Evolutionary conservation across 2,797 vertebrate genomes (phyloP).

Genomic region (Dipus sagitta): DNA sequence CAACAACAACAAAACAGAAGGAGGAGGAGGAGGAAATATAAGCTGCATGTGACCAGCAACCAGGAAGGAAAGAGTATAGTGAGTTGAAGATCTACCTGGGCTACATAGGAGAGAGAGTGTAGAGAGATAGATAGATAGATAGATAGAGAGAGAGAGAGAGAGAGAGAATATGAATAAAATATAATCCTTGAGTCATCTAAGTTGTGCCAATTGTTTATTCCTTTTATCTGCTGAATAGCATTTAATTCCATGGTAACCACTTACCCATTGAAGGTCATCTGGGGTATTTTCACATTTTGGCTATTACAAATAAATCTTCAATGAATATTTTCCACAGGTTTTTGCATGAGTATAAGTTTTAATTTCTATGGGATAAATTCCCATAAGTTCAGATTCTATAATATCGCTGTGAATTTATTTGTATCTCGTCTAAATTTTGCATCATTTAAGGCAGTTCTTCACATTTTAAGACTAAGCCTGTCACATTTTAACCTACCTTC

Average conservation of each 20-base stretch:
- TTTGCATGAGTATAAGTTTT: not conserved
- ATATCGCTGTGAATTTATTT: not conserved
- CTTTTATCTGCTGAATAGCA: slow-evolving; percentile 1
- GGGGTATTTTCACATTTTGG: not conserved
- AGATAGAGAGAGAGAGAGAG: too few relatives aligned
- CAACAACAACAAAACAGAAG: too few relatives aligned
- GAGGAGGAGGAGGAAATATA: too few relatives aligned
- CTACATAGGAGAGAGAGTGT: not conserved
- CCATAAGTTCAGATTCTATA: not conserved
- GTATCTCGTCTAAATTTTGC: not conserved
- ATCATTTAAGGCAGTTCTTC: not conserved
- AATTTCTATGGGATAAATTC: not conserved
- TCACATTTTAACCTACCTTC: not conserved
- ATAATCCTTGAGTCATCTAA: not conserved
- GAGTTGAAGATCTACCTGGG: not conserved
- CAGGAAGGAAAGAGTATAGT: not conserved
- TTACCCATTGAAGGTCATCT: not conserved
- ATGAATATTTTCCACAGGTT: not conserved
- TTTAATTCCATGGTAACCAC: not conserved
- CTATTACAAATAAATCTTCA: not conserved
- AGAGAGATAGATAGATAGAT: too few relatives aligned
- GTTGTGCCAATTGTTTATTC: not conserved
- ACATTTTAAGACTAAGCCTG: not conserved
- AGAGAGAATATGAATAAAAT: too few relatives aligned
- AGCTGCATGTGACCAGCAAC: too few relatives aligned